Evolutionary conservation across 2,888 invertebrate species (phyloP).

Genomic region (Silvanus unidentatus): DNA sequence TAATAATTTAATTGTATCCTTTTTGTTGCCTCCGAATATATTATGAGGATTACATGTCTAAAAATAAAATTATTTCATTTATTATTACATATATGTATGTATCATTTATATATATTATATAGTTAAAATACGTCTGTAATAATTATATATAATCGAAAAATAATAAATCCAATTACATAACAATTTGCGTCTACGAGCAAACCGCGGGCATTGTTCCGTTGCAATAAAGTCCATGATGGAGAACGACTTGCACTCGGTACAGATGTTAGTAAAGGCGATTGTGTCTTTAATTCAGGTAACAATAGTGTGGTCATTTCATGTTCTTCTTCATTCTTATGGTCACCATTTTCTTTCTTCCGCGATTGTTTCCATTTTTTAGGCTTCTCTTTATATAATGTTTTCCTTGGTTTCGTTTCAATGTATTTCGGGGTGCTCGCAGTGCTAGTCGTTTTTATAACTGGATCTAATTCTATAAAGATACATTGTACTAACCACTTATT

Average conservation of each 20-base stretch:
- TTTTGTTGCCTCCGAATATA: conserved; percentile 24
- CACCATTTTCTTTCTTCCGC: conserved; percentile 33
- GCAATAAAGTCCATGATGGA: conserved; percentile 37
- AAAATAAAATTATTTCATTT: background rate
- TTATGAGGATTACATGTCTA: background rate
- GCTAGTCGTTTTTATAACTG: conserved; percentile 42
- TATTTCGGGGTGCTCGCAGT: conserved; percentile 40
- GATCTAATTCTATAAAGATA: conserved; percentile 37
- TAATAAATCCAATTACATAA: conserved; percentile 20
- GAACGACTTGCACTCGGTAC: conserved; percentile 35
- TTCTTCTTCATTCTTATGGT: conserved; percentile 34
- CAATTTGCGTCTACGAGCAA: conserved; percentile 20
- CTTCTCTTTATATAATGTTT: conserved; percentile 40
- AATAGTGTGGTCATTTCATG: conserved; percentile 35
- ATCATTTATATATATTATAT: conserved; percentile 7
- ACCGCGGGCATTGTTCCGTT: conserved; percentile 24
- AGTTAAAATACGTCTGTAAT: conserved; percentile 2
- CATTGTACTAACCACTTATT: too few relatives aligned
- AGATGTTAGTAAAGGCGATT: conserved; percentile 30
- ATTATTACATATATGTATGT: background rate
- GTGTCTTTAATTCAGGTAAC: conserved; percentile 33
- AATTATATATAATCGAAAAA: conserved; percentile 19
- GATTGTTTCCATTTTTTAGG: conserved; percentile 40
- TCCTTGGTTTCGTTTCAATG: conserved; percentile 41
- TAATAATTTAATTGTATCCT: conserved; percentile 20